A percentile compares a stretch with the other conserved stretches of the same genome.
Conservation (phyloP, 2,113 vertebrate species). For the Barbus barbus region DNA sequence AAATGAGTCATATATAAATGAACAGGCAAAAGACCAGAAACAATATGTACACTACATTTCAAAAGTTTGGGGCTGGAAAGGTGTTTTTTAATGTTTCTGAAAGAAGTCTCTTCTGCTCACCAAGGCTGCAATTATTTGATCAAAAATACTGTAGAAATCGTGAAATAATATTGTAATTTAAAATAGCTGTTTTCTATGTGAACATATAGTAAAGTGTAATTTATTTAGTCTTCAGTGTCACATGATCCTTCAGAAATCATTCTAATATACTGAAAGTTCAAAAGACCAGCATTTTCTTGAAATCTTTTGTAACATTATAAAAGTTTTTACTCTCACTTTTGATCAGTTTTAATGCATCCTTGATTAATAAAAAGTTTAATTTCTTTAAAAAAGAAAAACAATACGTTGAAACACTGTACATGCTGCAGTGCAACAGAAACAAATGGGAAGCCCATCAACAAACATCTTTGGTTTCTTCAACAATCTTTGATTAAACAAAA, state of each 20-base stretch:
- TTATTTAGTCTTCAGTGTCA: not conserved
- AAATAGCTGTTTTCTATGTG: not conserved
- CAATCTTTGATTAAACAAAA: not conserved
- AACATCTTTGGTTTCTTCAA: not conserved
- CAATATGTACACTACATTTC: not conserved
- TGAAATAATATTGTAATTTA: not conserved
- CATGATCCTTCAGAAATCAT: not conserved
- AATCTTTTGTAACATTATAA: not conserved
- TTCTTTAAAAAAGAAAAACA: not conserved
- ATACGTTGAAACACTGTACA: not conserved
- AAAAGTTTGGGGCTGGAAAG: not conserved
- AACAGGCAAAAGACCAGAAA: not conserved
- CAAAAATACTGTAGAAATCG: not conserved
- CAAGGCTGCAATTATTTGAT: not conserved
- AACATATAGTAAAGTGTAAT: not conserved
- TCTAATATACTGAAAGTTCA: not conserved
- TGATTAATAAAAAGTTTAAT: not conserved
- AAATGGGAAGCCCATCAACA: not conserved
- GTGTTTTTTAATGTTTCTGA: not conserved
- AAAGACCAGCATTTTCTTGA: not conserved
- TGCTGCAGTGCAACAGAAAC: not conserved
- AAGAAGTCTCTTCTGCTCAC: not conserved
- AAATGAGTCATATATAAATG: not conserved
- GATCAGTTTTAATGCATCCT: not conserved
- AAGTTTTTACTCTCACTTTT: not conserved